A percentile compares a stretch with the other conserved stretches of the same genome.
Conservation (phyloP, 2,888 invertebrate species). For the Eledona agricola region DNA sequence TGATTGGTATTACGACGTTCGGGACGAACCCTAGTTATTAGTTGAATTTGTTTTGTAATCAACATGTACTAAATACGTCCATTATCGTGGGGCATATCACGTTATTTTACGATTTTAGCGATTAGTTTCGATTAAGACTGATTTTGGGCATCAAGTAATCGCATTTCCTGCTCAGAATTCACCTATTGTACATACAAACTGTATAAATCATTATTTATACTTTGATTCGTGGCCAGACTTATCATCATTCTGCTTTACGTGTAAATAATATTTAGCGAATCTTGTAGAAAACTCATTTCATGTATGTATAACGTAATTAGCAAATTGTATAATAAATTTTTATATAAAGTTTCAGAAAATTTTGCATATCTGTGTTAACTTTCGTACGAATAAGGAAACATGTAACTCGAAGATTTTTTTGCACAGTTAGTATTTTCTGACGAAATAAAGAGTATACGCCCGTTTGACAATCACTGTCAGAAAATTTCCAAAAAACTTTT, state of each 20-base stretch:
- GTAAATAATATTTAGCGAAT: conserved; percentile 25
- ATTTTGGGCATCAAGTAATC: conserved; percentile 34
- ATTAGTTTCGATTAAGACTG: conserved; percentile 41
- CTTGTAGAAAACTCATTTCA: conserved; percentile 16
- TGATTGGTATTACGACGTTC: conserved; percentile 24
- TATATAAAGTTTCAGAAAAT: conserved; percentile 32
- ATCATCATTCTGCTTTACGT: conserved; percentile 30
- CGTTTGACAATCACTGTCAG: conserved; percentile 57
- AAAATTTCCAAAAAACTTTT: conserved; percentile 35
- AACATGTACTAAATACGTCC: conserved; percentile 38
- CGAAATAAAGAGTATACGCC: conserved; percentile 54
- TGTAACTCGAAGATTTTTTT: conserved; percentile 12
- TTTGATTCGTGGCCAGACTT: conserved; percentile 9
- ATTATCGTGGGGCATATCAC: conserved; percentile 41
- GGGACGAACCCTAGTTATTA: conserved; percentile 21
- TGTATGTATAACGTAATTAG: conserved; percentile 25
- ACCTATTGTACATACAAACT: conserved; percentile 25
- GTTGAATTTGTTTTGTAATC: conserved; percentile 14
- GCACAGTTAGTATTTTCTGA: conserved; percentile 29
- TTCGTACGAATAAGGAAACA: conserved; percentile 18
- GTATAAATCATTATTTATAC: conserved; percentile 22
- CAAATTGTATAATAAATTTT: conserved; percentile 27
- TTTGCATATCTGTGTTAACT: conserved; percentile 31
- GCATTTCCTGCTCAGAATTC: conserved; percentile 29
- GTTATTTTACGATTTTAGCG: conserved; percentile 19